phyloP scores from a whole-genome alignment of 2,113 vertebrate genomes.

The Ariopsis seemanni region DNA sequence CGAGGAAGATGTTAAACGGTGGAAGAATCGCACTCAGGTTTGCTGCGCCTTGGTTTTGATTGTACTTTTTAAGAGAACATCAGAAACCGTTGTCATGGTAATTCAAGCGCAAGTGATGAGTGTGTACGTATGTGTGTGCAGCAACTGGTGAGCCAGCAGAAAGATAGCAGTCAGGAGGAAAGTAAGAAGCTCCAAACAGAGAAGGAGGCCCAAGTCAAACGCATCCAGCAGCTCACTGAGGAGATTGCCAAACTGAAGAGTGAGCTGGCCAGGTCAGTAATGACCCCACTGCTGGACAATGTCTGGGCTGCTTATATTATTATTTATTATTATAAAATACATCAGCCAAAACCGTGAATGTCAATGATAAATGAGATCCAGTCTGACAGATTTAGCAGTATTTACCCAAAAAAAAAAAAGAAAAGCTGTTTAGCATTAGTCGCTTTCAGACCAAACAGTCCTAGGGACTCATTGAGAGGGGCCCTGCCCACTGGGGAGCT shows the following conservation, averaged over 20 bases:
- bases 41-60: not conserved
- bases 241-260: constrained; percentile 84
- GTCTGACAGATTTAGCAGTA: not conserved
- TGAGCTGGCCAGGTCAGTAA: constrained; percentile 81
- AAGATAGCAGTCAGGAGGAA: constrained; percentile 91
- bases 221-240: constrained; percentile 91
- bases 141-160: constrained; percentile 93
- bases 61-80: not conserved
- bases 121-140: constrained; percentile 54
- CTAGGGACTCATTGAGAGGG: too few species aligned
- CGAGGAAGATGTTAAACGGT: constrained; percentile 92
- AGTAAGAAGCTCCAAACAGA: constrained; percentile 89
- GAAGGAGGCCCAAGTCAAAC: constrained; percentile 87
- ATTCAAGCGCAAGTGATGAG: not conserved
- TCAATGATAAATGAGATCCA: not conserved
- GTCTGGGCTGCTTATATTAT: not conserved
- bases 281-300: not conserved
- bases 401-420: not conserved
- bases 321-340: not conserved
- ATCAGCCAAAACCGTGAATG: not conserved
- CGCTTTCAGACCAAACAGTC: too few species aligned
- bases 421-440: not conserved
- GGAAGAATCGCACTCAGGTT: constrained; percentile 92
- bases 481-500: too few species aligned
- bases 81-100: not conserved